Conservation (phyloP, 2,797 vertebrate species). For the Scarus forsteni region DNA sequence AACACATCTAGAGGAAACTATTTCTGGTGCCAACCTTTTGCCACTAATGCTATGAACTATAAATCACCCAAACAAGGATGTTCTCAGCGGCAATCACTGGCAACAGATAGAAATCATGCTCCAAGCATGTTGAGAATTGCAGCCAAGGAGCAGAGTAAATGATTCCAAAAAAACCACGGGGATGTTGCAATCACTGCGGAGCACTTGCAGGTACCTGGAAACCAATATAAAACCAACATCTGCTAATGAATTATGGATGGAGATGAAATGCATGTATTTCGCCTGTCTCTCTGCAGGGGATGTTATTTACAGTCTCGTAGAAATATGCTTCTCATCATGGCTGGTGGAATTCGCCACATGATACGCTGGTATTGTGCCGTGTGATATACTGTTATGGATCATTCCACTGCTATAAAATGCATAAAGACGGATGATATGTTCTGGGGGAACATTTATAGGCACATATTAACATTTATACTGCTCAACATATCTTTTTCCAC, state of each 20-base stretch:
- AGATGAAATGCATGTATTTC: slow-evolving; percentile 61
- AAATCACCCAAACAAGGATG: slow-evolving; percentile 47
- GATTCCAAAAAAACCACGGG: slow-evolving; percentile 61
- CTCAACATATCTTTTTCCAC: slow-evolving; percentile 32
- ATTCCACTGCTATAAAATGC: slow-evolving; percentile 33
- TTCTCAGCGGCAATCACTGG: slow-evolving; percentile 47
- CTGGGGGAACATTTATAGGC: slow-evolving; percentile 9
- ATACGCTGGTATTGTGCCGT: slow-evolving; percentile 30
- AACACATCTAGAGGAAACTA: slow-evolving; percentile 34
- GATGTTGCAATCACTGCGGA: slow-evolving; percentile 61
- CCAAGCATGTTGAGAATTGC: slow-evolving; percentile 9
- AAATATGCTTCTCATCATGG: slow-evolving; percentile 58
- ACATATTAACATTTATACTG: slow-evolving; percentile 17
- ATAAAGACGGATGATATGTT: slow-evolving; percentile 36
- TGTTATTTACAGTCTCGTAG: slow-evolving; percentile 67
- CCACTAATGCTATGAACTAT: slow-evolving; percentile 46
- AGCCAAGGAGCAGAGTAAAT: slow-evolving; percentile 57
- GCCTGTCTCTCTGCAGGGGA: slow-evolving; percentile 52
- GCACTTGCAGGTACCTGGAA: slow-evolving; percentile 68
- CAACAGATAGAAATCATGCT: slow-evolving; percentile 33
- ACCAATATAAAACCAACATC: slow-evolving; percentile 73
- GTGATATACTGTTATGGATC: slow-evolving; percentile 51
- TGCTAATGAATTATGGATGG: slow-evolving; percentile 77
- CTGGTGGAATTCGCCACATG: slow-evolving; percentile 35
- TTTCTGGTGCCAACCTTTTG: slow-evolving; percentile 19